Evolutionary conservation across 1,140 invertebrate genomes (phyloP).

Genomic region (Philotrypesis tridentata): DNA sequence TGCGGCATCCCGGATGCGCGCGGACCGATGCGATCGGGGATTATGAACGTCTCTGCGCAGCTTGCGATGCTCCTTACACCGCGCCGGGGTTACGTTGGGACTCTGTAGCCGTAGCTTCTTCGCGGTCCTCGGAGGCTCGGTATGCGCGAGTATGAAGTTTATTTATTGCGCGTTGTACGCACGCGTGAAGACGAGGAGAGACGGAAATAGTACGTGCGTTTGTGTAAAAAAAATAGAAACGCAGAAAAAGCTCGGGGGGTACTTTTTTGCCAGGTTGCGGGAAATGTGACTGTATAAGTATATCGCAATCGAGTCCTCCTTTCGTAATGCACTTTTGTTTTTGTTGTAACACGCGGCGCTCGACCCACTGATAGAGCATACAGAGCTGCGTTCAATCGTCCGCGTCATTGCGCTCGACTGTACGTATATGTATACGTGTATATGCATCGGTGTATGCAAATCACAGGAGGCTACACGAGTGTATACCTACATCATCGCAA

Average conservation of each 20-base stretch:
- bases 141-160: too few species aligned
- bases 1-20: background rate
- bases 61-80: background rate
- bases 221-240: background rate
- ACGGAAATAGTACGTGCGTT: too few species aligned
- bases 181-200: too few species aligned
- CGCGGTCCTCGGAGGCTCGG: background rate
- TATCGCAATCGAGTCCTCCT: background rate
- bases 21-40: background rate
- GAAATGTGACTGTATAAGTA: background rate
- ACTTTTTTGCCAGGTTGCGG: background rate
- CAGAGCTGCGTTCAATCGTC: background rate
- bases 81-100: background rate
- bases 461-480: too few species aligned
- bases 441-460: too few species aligned
- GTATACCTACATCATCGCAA: background rate
- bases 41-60: background rate
- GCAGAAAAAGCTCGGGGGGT: background rate
- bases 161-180: too few species aligned
- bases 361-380: background rate
- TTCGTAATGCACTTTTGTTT: background rate
- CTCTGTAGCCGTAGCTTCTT: background rate
- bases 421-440: background rate
- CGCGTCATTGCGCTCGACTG: background rate
- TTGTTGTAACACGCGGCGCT: background rate